These are phyloP conservation scores for Dipodomys spectabilis DNA, from an alignment of 2,113 vertebrate species.

Conservation along the genomic window DNA sequence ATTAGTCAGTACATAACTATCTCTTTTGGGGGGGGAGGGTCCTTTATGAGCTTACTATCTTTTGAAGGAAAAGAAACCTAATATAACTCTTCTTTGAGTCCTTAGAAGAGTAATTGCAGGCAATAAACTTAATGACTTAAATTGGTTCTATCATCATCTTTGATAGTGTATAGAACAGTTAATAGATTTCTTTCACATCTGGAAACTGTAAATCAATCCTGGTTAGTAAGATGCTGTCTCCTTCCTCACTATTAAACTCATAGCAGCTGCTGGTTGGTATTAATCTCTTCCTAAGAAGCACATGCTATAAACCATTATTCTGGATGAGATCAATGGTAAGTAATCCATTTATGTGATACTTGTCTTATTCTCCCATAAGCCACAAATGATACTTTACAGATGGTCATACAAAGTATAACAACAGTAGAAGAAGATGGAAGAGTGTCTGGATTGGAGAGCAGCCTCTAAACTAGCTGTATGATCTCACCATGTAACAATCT, in stretches of 20 bases:
- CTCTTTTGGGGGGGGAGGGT: background rate
- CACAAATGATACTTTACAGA: background rate
- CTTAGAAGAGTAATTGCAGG: background rate
- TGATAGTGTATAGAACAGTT: background rate
- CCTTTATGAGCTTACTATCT: background rate
- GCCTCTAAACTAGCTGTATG: background rate
- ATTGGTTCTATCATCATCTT: background rate
- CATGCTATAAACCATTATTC: constrained; percentile 2
- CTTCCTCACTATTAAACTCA: background rate
- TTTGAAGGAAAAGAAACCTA: constrained; percentile 29
- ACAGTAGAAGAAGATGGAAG: background rate
- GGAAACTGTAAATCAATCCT: constrained; percentile 14
- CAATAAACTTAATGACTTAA: constrained; percentile 1
- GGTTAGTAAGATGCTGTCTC: background rate
- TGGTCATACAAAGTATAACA: background rate
- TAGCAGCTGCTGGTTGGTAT: constrained; percentile 34
- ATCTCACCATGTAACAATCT: background rate
- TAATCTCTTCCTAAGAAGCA: constrained; percentile 37
- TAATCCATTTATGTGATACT: constrained; percentile 13
- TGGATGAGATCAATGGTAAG: background rate
- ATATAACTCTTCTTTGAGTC: background rate
- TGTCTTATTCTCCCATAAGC: background rate
- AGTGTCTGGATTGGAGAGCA: background rate
- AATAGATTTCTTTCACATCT: constrained; percentile 28
- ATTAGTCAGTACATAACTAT: background rate